A percentile compares a stretch with the other conserved stretches of the same genome.
Conservation (phyloP, 2,888 invertebrate genomes). For the Seira musarum region DNA sequence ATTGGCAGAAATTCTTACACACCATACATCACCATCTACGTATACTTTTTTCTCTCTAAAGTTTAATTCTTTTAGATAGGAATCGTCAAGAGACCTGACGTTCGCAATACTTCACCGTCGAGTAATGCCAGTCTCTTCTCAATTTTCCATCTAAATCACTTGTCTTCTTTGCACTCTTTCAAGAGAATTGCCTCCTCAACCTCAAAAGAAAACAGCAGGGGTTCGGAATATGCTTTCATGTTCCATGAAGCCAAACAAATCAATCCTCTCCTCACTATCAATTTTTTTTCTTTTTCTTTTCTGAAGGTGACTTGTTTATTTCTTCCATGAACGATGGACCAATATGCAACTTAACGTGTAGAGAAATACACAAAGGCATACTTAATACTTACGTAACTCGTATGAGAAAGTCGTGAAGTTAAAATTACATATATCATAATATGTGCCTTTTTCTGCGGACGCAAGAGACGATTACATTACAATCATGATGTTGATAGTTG, state of each 20-base stretch:
- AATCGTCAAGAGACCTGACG: not conserved
- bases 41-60: too few relatives aligned
- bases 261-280: slow-evolving; percentile 9
- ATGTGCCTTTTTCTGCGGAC: too few relatives aligned
- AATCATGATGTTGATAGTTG: too few relatives aligned
- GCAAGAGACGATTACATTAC: too few relatives aligned
- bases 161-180: not conserved
- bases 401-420: too few relatives aligned
- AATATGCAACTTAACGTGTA: too few relatives aligned
- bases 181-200: not conserved
- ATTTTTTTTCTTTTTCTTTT: not conserved
- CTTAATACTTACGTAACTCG: too few relatives aligned
- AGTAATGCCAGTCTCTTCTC: not conserved
- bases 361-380: too few relatives aligned
- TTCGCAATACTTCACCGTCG: not conserved
- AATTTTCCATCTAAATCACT: not conserved
- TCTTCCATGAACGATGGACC: too few relatives aligned
- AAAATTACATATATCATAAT: too few relatives aligned
- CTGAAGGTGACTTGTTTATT: slow-evolving; percentile 6
- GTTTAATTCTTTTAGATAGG: not conserved
- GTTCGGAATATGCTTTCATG: not conserved
- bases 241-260: slow-evolving; percentile 8
- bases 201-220: not conserved
- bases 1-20: too few relatives aligned
- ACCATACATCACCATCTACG: not conserved